phyloP scores from a whole-genome alignment of 2,888 invertebrate genomes.

The Lithosia quadra region DNA sequence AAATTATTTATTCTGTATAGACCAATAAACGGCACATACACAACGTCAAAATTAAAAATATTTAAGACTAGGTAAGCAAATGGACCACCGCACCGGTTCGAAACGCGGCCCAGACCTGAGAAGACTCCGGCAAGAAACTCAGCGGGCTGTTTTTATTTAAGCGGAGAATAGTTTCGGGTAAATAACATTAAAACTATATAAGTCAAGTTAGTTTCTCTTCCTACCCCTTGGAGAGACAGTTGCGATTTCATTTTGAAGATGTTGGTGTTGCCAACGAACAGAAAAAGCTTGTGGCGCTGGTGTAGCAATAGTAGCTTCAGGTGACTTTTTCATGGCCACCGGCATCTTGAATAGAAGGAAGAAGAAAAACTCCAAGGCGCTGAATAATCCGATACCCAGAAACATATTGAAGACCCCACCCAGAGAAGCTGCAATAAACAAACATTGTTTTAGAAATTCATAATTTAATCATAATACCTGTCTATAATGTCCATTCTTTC shows the following conservation, averaged over 20 bases:
- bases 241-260: not conserved
- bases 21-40: too few species aligned
- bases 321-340: conserved; percentile 47
- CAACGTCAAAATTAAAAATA: too few species aligned
- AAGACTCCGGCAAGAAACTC: too few species aligned
- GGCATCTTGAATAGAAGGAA: conserved; percentile 61
- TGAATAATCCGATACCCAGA: conserved; percentile 78
- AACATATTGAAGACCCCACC: conserved; percentile 84
- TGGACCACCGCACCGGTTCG: too few species aligned
- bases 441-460: conserved; percentile 5
- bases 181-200: not conserved
- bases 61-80: too few species aligned
- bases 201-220: not conserved
- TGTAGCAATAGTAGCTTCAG: conserved; percentile 38
- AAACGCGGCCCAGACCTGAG: too few species aligned
- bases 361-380: conserved; percentile 73
- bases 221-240: not conserved
- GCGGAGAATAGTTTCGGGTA: not conserved
- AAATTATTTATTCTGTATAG: too few species aligned
- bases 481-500: too few species aligned
- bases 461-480: too few species aligned
- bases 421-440: conserved; percentile 71
- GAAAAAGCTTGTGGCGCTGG: not conserved
- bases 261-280: not conserved
- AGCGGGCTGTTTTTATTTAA: too few species aligned